Percentiles rank a stretch among this genome's conserved stretches.
phyloP scores from a whole-genome alignment of 2,888 invertebrate genomes.

The Panzeria rudis region DNA sequence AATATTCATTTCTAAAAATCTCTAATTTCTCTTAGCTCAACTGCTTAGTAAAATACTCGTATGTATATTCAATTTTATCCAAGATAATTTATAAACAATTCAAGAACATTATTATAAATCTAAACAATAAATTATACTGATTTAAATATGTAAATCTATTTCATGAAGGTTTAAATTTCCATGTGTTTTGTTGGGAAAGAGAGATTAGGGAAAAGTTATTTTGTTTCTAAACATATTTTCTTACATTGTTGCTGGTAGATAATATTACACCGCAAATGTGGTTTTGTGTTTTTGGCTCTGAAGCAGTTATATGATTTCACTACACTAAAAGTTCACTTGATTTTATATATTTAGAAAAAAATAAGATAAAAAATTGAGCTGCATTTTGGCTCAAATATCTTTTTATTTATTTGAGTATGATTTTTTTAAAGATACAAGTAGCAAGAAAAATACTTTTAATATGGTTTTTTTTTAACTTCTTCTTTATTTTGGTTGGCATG shows the following conservation, averaged over 20 bases:
- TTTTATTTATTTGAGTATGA: conserved; percentile 29
- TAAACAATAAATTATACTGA: conserved; percentile 16
- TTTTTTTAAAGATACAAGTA: conserved; percentile 21
- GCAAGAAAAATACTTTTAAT: conserved; percentile 31
- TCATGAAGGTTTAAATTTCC: not conserved
- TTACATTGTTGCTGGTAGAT: not conserved
- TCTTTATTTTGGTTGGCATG: not conserved
- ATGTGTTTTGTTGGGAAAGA: not conserved
- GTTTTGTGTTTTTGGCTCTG: conserved; percentile 32
- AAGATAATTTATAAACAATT: conserved; percentile 19
- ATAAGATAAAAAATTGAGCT: not conserved
- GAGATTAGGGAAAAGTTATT: not conserved
- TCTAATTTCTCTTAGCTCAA: too few relatives aligned
- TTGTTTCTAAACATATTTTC: too few relatives aligned
- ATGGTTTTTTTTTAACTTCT: not conserved
- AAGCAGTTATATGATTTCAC: conserved; percentile 47
- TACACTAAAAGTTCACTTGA: not conserved
- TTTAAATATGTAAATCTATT: conserved; percentile 18
- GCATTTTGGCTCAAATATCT: conserved; percentile 29
- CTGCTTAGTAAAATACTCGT: too few relatives aligned
- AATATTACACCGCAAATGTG: conserved; percentile 50
- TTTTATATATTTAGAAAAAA: not conserved
- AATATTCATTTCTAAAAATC: too few relatives aligned
- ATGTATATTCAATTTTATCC: not conserved
- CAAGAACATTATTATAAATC: not conserved